phyloP scores from a whole-genome alignment of 2,888 invertebrate species.

The Patella ulyssiponensis region DNA sequence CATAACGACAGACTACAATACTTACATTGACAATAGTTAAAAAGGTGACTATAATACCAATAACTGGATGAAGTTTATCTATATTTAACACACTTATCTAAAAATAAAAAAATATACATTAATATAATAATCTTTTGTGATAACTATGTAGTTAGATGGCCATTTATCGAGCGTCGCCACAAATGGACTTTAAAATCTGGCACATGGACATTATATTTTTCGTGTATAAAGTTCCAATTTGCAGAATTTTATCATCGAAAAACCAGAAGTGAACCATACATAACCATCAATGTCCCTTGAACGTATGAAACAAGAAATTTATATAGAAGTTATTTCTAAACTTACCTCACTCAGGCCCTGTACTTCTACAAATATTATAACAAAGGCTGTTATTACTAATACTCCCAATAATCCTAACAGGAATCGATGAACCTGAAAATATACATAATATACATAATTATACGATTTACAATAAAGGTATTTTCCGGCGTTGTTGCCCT shows the following conservation, averaged over 20 bases:
- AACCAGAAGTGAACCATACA: not conserved
- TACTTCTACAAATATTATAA: slow-evolving; percentile 63
- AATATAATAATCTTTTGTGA: no score
- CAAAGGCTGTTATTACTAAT: slow-evolving; percentile 59
- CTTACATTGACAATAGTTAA: slow-evolving; percentile 67
- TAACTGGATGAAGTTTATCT: slow-evolving; percentile 61
- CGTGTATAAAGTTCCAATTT: no score
- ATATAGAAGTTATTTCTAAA: slow-evolving; percentile 5
- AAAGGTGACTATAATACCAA: slow-evolving; percentile 64
- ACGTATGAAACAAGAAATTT: not conserved
- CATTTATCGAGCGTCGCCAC: no score
- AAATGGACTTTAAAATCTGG: no score
- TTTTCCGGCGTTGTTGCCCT: no score
- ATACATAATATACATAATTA: no score
- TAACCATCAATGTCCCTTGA: not conserved
- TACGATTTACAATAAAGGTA: no score
- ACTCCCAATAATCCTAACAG: slow-evolving; percentile 51
- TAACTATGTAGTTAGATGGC: no score
- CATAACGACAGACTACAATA: no score
- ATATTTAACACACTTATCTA: slow-evolving; percentile 35
- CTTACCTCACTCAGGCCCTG: slow-evolving; percentile 59
- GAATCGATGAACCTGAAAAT: slow-evolving; percentile 45
- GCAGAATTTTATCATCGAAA: no score
- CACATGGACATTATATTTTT: no score
- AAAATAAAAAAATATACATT: no score